phyloP scores from a whole-genome alignment of 2,113 vertebrate genomes.

The Panthera uncia region DNA sequence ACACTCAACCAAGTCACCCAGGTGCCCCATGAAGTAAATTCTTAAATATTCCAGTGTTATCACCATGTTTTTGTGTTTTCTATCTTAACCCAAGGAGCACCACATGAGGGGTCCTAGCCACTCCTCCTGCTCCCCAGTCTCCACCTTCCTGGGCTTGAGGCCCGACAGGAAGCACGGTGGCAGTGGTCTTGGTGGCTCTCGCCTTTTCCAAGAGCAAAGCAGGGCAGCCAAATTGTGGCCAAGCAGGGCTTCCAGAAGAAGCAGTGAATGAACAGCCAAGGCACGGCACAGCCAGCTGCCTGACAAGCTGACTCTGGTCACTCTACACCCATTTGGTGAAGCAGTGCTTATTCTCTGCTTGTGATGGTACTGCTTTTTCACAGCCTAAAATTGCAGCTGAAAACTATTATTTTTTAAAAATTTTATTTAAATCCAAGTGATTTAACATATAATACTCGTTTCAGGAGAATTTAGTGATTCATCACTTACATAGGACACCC shows the following conservation, averaged over 20 bases:
- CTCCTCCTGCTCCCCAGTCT: too few species aligned
- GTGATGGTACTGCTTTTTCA: background rate
- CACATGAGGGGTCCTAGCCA: background rate
- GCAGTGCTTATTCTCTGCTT: rapidly evolving
- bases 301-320: background rate
- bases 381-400: background rate
- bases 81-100: background rate
- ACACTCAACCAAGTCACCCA: too few species aligned
- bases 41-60: background rate
- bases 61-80: background rate
- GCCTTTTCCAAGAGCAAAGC: background rate
- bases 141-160: too few species aligned
- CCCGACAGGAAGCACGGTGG: background rate
- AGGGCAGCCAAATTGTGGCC: background rate
- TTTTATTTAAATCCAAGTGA: too few species aligned
- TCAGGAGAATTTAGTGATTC: too few species aligned
- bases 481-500: too few species aligned
- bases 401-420: too few species aligned
- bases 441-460: too few species aligned
- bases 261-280: background rate
- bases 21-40: background rate
- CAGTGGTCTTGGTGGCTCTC: background rate
- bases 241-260: background rate
- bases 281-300: background rate
- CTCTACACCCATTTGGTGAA: too few species aligned